Conservation (phyloP, 2,888 invertebrate genomes). For the Drosophila niveifrons region DNA sequence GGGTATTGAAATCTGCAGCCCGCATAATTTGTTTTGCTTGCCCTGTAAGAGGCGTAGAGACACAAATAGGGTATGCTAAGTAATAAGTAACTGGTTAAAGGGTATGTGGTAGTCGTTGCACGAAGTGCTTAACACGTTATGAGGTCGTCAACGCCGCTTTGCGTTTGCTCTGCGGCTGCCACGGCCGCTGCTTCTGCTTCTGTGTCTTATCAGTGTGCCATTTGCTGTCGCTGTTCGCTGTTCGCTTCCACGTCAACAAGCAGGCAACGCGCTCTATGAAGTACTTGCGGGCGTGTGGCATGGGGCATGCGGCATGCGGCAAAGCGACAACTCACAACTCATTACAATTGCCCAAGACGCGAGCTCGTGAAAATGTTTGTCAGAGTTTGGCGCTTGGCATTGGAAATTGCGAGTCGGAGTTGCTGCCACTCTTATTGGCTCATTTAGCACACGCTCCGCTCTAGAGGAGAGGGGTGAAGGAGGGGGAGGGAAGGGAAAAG, state of each 20-base stretch:
- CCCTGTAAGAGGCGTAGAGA: not conserved
- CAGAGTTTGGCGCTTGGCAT: constrained; percentile 29
- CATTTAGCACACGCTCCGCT: constrained; percentile 52
- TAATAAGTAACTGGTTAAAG: not conserved
- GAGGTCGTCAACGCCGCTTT: constrained; percentile 10
- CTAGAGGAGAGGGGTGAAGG: no score
- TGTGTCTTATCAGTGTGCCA: constrained; percentile 43
- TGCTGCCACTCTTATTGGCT: constrained; percentile 53
- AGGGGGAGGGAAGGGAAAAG: not conserved
- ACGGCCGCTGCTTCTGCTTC: constrained; percentile 1
- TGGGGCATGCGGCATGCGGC: constrained; percentile 8
- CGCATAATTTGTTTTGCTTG: constrained; percentile 39
- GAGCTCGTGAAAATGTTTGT: constrained; percentile 14
- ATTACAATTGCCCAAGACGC: constrained; percentile 49
- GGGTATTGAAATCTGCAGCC: constrained; percentile 30
- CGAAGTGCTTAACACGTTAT: not conserved
- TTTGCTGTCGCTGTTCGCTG: constrained; percentile 45
- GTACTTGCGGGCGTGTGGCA: constrained; percentile 24
- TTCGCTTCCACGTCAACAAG: constrained; percentile 54
- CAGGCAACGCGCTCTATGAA: constrained; percentile 15
- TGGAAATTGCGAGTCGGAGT: constrained; percentile 8
- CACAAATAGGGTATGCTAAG: not conserved
- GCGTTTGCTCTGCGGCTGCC: constrained; percentile 21
- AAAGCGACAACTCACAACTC: constrained; percentile 37
- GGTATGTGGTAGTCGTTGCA: not conserved